Evolutionary conservation across 2,888 invertebrate genomes (phyloP).

Genomic region (Lissonota sp.): DNA sequence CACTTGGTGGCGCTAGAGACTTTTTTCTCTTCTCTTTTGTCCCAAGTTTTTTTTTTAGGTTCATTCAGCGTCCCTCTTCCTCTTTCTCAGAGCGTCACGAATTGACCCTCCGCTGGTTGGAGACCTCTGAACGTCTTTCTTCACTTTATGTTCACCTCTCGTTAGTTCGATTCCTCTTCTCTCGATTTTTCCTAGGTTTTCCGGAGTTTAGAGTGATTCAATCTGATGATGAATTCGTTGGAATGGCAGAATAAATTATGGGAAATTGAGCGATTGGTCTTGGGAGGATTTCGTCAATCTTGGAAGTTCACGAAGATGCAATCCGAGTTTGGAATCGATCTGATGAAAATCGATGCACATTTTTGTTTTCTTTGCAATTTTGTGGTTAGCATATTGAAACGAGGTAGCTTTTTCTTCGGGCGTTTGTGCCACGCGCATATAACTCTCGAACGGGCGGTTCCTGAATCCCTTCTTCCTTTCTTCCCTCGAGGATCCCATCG

Average conservation of each 20-base stretch:
- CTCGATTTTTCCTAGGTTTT: background rate
- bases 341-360: slow-evolving; percentile 68
- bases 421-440: slow-evolving; percentile 54
- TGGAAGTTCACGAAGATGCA: too few relatives aligned
- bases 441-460: slow-evolving; percentile 73
- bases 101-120: slow-evolving; percentile 27
- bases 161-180: background rate
- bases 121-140: slow-evolving; percentile 13
- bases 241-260: too few relatives aligned
- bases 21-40: slow-evolving; percentile 28
- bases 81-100: slow-evolving; percentile 31
- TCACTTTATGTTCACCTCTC: background rate
- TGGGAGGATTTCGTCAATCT: too few relatives aligned
- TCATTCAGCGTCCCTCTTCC: slow-evolving; percentile 17
- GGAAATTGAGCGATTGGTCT: too few relatives aligned
- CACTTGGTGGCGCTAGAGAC: slow-evolving; percentile 45
- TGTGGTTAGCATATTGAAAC: slow-evolving; percentile 56
- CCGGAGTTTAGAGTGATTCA: too few relatives aligned
- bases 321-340: too few relatives aligned
- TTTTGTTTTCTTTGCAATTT: slow-evolving; percentile 67
- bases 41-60: slow-evolving; percentile 23
- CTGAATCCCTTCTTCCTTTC: slow-evolving; percentile 71
- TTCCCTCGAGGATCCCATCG: slow-evolving; percentile 15
- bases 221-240: too few relatives aligned
- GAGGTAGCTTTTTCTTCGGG: slow-evolving; percentile 10